These are phyloP conservation scores for Dolichallabes microphthalmus DNA, from an alignment of 2,113 vertebrate species.

Conservation along the genomic window DNA sequence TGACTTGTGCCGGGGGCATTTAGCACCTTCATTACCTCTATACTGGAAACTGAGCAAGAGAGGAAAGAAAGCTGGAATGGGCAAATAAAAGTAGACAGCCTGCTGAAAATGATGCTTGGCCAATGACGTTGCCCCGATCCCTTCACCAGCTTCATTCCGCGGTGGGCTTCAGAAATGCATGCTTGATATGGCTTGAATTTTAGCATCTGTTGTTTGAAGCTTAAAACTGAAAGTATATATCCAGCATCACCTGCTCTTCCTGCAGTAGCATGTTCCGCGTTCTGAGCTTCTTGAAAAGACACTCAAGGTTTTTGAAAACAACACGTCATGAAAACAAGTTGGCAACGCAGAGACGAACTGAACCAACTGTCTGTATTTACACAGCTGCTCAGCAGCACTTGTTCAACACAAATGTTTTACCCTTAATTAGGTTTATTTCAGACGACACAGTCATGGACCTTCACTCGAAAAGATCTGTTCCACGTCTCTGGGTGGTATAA, in stretches of 20 bases:
- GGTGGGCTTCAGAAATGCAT: neutral
- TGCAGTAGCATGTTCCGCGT: conserved; percentile 34
- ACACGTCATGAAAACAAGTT: conserved; percentile 30
- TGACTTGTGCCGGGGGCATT: conserved; percentile 61
- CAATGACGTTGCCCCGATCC: neutral
- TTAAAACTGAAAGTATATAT: conserved; percentile 24
- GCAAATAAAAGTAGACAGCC: neutral
- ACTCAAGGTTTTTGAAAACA: conserved; percentile 32
- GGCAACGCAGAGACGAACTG: conserved; percentile 37
- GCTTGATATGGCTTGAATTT: conserved; percentile 21
- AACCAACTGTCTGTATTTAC: conserved; percentile 54
- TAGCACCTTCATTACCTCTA: conserved; percentile 45
- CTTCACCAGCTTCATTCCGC: neutral
- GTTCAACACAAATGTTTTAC: conserved; percentile 47
- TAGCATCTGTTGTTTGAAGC: conserved; percentile 25
- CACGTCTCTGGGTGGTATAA: conserved; percentile 18
- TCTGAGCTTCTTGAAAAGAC: conserved; percentile 37
- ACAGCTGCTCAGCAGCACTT: conserved; percentile 49
- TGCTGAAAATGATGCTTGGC: neutral
- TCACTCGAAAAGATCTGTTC: conserved; percentile 29
- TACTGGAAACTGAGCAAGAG: neutral
- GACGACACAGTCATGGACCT: conserved; percentile 14
- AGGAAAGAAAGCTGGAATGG: neutral
- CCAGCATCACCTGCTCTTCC: conserved; percentile 32
- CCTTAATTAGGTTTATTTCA: conserved; percentile 50